Conservation (phyloP, 1,140 invertebrate species). For the Choristoneura fumiferana region DNA sequence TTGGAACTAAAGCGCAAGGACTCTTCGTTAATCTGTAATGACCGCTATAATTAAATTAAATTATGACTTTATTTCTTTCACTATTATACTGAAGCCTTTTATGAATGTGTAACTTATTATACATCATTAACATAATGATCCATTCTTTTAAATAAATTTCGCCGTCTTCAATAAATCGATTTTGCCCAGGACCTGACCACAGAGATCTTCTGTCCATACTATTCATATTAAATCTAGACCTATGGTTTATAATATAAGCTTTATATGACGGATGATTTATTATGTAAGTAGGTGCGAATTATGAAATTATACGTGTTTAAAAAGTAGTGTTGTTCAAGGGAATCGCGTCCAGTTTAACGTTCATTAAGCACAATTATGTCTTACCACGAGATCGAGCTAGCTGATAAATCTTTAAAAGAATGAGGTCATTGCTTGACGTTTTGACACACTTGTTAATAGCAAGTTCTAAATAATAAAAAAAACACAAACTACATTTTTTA, state of each 20-base stretch:
- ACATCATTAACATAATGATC: constrained; percentile 44
- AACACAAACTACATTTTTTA: too few species aligned
- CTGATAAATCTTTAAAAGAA: constrained; percentile 8
- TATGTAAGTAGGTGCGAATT: constrained; percentile 38
- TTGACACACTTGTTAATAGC: too few species aligned
- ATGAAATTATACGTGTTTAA: constrained; percentile 28
- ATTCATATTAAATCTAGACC: not conserved
- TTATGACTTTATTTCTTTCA: not conserved
- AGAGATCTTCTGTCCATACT: not conserved
- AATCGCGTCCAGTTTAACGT: constrained; percentile 14
- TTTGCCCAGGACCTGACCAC: not conserved
- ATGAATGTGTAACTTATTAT: too few species aligned
- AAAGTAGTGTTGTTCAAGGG: constrained; percentile 23
- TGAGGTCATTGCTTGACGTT: not conserved
- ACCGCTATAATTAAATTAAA: too few species aligned
- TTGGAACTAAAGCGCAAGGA: too few species aligned
- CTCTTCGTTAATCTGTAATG: too few species aligned
- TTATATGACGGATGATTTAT: not conserved
- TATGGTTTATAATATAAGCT: not conserved
- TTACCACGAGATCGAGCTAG: constrained; percentile 8
- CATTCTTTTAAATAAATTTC: constrained; percentile 38
- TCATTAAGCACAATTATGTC: constrained; percentile 26
- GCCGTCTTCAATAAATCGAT: constrained; percentile 25
- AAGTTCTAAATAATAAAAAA: too few species aligned
- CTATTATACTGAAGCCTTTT: constrained; percentile 5